Conservation (phyloP, 53 echinoderm and acorn worm genomes). For the Actinopyga echinites region DNA sequence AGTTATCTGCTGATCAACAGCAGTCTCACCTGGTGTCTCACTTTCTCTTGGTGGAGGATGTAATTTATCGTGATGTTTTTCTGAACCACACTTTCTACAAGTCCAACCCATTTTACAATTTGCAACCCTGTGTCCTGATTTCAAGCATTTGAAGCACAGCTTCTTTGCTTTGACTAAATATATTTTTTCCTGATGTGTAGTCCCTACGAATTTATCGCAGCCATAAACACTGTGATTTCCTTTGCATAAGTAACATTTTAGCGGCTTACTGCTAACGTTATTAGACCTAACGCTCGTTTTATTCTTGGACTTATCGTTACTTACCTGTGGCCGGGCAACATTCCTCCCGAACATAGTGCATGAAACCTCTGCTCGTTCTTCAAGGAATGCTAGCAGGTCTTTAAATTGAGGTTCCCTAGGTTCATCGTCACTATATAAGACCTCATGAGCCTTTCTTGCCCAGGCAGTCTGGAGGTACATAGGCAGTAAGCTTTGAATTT, state of each 20-base stretch:
- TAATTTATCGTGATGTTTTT: slow-evolving; percentile 36
- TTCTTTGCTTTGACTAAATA: slow-evolving; percentile 29
- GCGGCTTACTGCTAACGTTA: slow-evolving; percentile 24
- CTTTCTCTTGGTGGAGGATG: slow-evolving; percentile 19
- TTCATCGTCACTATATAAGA: neutral
- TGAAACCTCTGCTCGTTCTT: slow-evolving; percentile 35
- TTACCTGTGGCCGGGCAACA: neutral
- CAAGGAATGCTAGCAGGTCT: slow-evolving; percentile 36
- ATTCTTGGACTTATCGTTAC: neutral
- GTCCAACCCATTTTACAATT: slow-evolving; percentile 44
- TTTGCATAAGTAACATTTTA: slow-evolving; percentile 36
- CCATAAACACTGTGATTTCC: slow-evolving; percentile 25
- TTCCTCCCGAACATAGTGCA: slow-evolving; percentile 53
- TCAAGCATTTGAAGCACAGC: slow-evolving; percentile 49
- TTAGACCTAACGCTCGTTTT: slow-evolving; percentile 37
- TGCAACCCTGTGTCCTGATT: slow-evolving; percentile 23
- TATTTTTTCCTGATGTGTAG: neutral
- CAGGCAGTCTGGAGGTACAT: slow-evolving; percentile 42
- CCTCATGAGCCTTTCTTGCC: slow-evolving; percentile 43
- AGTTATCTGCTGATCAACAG: neutral
- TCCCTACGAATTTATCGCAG: neutral
- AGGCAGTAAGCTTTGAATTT: slow-evolving; percentile 39
- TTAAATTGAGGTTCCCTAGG: slow-evolving; percentile 2
- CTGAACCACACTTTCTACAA: slow-evolving; percentile 44
- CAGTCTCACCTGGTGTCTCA: neutral